Conservation (phyloP, 2,888 invertebrate species). For the Sesia apiformis region DNA sequence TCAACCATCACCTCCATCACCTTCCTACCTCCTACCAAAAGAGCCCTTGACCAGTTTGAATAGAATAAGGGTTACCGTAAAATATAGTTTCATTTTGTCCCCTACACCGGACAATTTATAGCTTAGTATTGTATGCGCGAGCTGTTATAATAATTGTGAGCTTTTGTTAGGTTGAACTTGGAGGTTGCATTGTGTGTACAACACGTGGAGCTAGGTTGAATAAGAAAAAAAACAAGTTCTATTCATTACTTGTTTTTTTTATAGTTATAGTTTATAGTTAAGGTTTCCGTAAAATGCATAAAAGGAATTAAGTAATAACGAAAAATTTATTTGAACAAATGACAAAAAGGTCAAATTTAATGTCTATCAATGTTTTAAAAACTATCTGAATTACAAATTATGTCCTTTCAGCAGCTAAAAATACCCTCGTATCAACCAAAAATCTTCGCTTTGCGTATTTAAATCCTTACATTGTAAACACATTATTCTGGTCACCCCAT, state of each 20-base stretch:
- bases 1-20: too few relatives aligned
- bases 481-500: constrained; percentile 58
- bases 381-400: too few relatives aligned
- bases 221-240: too few relatives aligned
- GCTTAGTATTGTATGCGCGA: neutral
- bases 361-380: too few relatives aligned
- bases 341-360: too few relatives aligned
- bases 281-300: too few relatives aligned
- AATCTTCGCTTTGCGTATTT: constrained; percentile 7
- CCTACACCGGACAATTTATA: constrained; percentile 3
- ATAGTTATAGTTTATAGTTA: too few relatives aligned
- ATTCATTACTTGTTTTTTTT: too few relatives aligned
- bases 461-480: constrained; percentile 22
- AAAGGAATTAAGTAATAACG: too few relatives aligned
- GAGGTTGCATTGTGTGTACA: neutral
- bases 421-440: neutral
- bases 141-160: neutral
- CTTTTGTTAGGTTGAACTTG: neutral
- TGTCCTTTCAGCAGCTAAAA: neutral
- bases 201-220: neutral
- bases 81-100: constrained; percentile 10
- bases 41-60: neutral
- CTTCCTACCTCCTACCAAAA: too few relatives aligned
- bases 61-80: constrained; percentile 6
- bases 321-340: too few relatives aligned